phyloP scores from a whole-genome alignment of 2,113 vertebrate genomes.

The Gopherus evgoodei region DNA sequence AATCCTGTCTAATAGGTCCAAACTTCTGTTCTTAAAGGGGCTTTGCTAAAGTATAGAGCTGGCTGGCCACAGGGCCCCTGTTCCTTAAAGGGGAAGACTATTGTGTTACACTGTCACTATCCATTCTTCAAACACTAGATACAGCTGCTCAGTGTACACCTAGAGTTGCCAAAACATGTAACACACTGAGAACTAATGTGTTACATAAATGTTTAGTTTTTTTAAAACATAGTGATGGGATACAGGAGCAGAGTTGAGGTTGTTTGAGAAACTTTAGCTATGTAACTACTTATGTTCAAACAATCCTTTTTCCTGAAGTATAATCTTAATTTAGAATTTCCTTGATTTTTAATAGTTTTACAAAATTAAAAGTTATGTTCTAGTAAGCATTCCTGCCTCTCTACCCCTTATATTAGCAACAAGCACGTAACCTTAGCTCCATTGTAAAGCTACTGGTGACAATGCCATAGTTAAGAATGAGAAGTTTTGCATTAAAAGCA shows the following conservation, averaged over 20 bases:
- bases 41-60: neutral
- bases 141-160: neutral
- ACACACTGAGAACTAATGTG: neutral
- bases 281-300: neutral
- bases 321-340: neutral
- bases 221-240: neutral
- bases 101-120: neutral
- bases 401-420: neutral
- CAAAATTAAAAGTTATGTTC: neutral
- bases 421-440: neutral
- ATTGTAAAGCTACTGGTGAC: neutral
- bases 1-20: neutral
- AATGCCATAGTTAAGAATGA: neutral
- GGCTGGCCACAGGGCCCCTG: neutral
- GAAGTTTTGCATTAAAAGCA: neutral
- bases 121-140: neutral
- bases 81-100: neutral
- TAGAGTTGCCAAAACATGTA: accelerated
- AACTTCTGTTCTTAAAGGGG: neutral
- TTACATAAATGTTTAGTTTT: neutral
- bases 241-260: neutral
- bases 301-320: neutral
- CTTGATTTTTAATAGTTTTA: neutral
- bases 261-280: neutral
- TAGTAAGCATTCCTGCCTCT: neutral